Base-by-base conservation (phyloP, 1,140 invertebrate genomes). In the Drosophila sp. region DNA sequence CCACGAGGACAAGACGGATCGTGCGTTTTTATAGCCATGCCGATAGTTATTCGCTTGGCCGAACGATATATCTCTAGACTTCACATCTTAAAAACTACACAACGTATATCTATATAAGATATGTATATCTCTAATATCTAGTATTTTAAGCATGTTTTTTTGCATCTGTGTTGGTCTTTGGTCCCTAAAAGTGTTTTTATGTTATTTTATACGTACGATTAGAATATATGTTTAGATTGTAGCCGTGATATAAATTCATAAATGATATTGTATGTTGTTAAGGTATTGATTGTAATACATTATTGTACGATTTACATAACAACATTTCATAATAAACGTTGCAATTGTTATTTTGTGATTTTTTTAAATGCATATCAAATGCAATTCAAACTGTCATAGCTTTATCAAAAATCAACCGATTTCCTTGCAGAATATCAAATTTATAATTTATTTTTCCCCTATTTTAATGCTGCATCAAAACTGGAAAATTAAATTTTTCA, bases 61-160 rank as follows among this genome's bases (percentile, higher is more conserved):
- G 2, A 34, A 70, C 32, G 58, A 70, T 65, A 87, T 69, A 61
- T 70, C 73, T 70, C 58, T 54, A 87, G 45, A 43, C 21, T 71
- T 14, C 59, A 58, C 34, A 75, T 51, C 51, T 64, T 71, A 43
- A 45, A 34, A 63, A 62, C 38, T 59, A 61, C 29, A 18, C 38
- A 46, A 21, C 21, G 21, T 41, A 54, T 41, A 53, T 61, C 46
- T 58, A 38, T 54, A 46, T 54, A 29, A 34, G 40, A 32, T 45
- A 56, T 63, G 36, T 64, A 27, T 46, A 40, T 43, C 25, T 63
- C n/a, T 50, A 45, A 48, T 71, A 45, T 58, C 18, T 58, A 61
- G 43, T 25, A 40, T 16, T 41, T 41, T 66, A 57, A 62, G 76
- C 7, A 36, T 63, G 32, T 25, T 71, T 74, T 63, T 71, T 53